These are phyloP conservation scores for Heteromyza rotundicornis DNA, from an alignment of 2,888 invertebrate genomes.

Conservation along the genomic window DNA sequence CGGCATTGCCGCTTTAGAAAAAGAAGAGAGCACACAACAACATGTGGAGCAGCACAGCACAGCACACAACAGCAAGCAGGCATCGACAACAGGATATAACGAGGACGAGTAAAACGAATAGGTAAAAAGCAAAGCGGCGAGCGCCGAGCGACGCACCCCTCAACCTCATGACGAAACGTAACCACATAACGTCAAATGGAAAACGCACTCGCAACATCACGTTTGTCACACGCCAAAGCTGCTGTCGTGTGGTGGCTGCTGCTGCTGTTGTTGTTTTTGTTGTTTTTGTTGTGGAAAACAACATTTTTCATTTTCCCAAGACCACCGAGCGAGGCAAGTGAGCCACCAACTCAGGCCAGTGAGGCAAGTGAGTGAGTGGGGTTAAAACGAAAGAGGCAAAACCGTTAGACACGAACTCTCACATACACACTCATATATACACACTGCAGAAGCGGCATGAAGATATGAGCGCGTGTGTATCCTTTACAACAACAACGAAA, in stretches of 20 bases:
- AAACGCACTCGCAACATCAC: constrained; percentile 9
- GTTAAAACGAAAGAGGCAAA: not conserved
- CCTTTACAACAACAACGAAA: not conserved
- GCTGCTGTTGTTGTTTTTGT: not conserved
- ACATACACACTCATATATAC: not conserved
- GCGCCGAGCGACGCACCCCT: not conserved
- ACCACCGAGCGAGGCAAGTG: too few relatives aligned
- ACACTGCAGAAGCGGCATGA: not conserved
- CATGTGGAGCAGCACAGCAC: constrained; percentile 1
- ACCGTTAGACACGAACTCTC: too few relatives aligned
- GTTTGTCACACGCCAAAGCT: constrained; percentile 11
- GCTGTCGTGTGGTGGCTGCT: not conserved
- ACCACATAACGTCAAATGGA: too few relatives aligned
- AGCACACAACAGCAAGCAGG: not conserved
- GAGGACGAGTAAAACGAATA: constrained; percentile 2
- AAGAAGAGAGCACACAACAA: not conserved
- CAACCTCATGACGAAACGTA: too few relatives aligned
- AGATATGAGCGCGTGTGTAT: constrained; percentile 8
- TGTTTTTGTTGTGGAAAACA: not conserved
- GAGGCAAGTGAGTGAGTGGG: too few relatives aligned
- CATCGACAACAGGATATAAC: not conserved
- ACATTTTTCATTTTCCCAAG: constrained; percentile 12
- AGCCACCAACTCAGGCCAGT: too few relatives aligned
- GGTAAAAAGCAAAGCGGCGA: not conserved
- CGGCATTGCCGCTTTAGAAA: too few relatives aligned